phyloP scores from a whole-genome alignment of 1,140 invertebrate species.

The Drosophila prosaltans region DNA sequence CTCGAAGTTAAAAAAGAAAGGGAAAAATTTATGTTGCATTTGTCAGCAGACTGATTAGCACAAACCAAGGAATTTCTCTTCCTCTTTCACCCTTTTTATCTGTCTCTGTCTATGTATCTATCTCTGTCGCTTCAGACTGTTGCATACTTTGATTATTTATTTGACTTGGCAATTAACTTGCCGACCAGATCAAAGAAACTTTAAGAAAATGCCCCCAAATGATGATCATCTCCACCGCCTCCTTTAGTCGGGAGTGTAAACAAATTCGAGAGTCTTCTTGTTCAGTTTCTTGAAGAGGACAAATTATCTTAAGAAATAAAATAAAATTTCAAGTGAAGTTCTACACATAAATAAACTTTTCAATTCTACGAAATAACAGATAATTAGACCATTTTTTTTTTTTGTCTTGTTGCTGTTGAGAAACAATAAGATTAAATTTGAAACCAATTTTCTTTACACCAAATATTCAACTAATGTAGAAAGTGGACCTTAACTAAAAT shows the following conservation, averaged over 20 bases:
- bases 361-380: conserved; percentile 4
- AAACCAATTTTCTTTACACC: not conserved
- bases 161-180: conserved; percentile 45
- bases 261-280: conserved; percentile 7
- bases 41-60: conserved; percentile 37
- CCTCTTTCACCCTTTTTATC: not conserved
- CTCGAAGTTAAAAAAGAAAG: not conserved
- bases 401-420: not conserved
- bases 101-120: not conserved
- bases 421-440: not conserved
- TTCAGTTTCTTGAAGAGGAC: conserved; percentile 4
- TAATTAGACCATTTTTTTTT: not conserved
- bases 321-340: conserved; percentile 19
- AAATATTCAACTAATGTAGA: not conserved
- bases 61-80: conserved; percentile 11
- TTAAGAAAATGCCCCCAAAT: not conserved
- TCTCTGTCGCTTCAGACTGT: conserved; percentile 22
- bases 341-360: conserved; percentile 9
- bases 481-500: not conserved
- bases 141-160: conserved; percentile 67
- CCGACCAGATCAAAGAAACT: conserved; percentile 27
- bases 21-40: conserved; percentile 48
- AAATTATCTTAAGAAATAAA: conserved; percentile 7
- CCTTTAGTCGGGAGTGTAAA: conserved; percentile 27
- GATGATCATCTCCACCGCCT: not conserved